Percentiles rank a stretch among this genome's conserved stretches.
phyloP scores from a whole-genome alignment of 2,888 invertebrate species.

The Hemaris fuciformis region DNA sequence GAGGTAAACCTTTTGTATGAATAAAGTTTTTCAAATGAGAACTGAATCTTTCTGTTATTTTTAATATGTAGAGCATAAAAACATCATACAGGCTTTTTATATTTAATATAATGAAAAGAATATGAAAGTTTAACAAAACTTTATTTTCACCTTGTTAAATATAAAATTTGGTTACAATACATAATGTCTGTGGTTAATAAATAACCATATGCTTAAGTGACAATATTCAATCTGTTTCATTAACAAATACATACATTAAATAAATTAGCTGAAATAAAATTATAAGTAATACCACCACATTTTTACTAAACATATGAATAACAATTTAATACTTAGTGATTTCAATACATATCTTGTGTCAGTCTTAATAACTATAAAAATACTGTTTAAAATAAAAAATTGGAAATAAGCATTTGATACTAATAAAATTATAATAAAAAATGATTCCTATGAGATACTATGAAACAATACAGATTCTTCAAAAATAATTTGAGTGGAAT shows the following conservation, averaged over 20 bases:
- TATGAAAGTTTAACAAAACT: conserved; percentile 62
- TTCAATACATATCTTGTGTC: conserved; percentile 72
- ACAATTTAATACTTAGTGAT: conserved; percentile 71
- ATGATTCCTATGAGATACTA: conserved; percentile 43
- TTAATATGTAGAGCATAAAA: no score
- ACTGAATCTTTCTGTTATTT: no score
- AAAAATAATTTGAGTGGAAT: conserved; percentile 59
- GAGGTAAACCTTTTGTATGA: conserved; percentile 11
- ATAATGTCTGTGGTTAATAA: conserved; percentile 68
- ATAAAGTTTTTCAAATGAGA: conserved; percentile 6
- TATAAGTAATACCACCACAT: conserved; percentile 66
- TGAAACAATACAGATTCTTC: conserved; percentile 53
- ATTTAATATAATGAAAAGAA: conserved; percentile 27
- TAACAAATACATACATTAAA: conserved; percentile 46
- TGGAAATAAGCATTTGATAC: conserved; percentile 42
- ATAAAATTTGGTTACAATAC: conserved; percentile 71
- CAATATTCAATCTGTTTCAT: conserved; percentile 52
- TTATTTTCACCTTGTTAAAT: conserved; percentile 63
- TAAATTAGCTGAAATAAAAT: conserved; percentile 61
- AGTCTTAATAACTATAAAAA: conserved; percentile 77
- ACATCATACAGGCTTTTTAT: no score
- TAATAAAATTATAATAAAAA: conserved; percentile 24
- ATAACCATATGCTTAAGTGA: conserved; percentile 59
- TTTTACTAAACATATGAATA: conserved; percentile 51
- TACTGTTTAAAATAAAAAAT: conserved; percentile 67